These are phyloP conservation scores for Dicerorhinus sumatrensis DNA, from an alignment of 2,113 vertebrate genomes.

Conservation along the genomic window DNA sequence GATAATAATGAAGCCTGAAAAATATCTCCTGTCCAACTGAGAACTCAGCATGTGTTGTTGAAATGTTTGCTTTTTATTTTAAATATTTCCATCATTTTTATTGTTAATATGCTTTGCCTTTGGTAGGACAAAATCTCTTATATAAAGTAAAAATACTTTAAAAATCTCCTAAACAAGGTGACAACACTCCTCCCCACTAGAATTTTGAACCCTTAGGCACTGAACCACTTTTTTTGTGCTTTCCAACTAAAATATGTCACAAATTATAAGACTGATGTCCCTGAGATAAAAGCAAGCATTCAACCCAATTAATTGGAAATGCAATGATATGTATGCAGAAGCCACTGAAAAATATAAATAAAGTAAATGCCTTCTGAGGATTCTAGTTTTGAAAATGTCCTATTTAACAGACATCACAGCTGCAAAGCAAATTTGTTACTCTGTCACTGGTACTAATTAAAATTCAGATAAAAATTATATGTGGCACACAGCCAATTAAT, in stretches of 20 bases:
- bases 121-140: slow-evolving; percentile 5
- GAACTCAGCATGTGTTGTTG: not conserved
- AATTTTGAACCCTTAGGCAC: slow-evolving; percentile 33
- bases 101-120: slow-evolving; percentile 10
- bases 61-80: slow-evolving; percentile 36
- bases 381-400: not conserved
- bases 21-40: not conserved
- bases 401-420: slow-evolving; percentile 13
- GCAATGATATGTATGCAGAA: slow-evolving; percentile 31
- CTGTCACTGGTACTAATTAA: slow-evolving; percentile 20
- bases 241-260: slow-evolving; percentile 35
- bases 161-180: slow-evolving; percentile 37
- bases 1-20: slow-evolving; percentile 32
- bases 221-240: slow-evolving; percentile 5
- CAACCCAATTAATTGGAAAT: slow-evolving; percentile 26
- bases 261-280: not conserved
- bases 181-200: not conserved
- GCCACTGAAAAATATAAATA: slow-evolving; percentile 24
- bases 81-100: slow-evolving; percentile 44
- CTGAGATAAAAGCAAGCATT: slow-evolving; percentile 41
- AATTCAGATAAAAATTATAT: not conserved
- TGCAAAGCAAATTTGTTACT: not conserved
- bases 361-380: slow-evolving; percentile 24
- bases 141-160: slow-evolving; percentile 37
- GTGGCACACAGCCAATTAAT: slow-evolving; percentile 1